Evolutionary conservation across 1,140 invertebrate species (phyloP).

Genomic region (Elysia chlorotica): DNA sequence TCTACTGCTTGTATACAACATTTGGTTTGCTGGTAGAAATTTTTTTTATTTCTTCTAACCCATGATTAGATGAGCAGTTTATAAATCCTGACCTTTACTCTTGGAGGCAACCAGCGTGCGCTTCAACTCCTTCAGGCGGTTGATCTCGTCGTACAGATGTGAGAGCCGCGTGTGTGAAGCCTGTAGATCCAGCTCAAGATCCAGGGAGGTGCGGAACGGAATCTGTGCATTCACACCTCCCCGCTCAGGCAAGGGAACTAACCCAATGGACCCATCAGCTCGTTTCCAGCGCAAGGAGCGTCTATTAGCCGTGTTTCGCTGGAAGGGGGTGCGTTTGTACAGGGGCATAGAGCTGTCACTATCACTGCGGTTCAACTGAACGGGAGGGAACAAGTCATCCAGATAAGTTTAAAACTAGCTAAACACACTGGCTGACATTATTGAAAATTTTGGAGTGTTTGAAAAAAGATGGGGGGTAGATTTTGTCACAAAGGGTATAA

Average conservation of each 20-base stretch:
- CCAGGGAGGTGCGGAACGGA: constrained; percentile 80
- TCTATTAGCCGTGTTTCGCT: constrained; percentile 85
- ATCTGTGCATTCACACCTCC: too few species aligned
- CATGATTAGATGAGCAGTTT: too few species aligned
- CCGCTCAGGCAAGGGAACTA: constrained; percentile 15
- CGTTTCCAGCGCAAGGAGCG: constrained; percentile 78
- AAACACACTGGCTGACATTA: too few species aligned
- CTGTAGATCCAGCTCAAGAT: constrained; percentile 88
- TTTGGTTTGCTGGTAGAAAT: too few species aligned
- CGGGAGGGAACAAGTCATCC: constrained; percentile 9
- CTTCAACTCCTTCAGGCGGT: constrained; percentile 80
- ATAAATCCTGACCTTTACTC: constrained; percentile 40
- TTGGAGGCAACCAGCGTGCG: constrained; percentile 57
- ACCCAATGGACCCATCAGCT: constrained; percentile 17
- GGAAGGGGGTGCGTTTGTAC: constrained; percentile 83
- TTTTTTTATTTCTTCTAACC: too few species aligned
- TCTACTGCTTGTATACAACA: too few species aligned
- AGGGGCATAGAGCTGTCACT: constrained; percentile 95
- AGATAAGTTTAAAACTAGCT: too few species aligned
- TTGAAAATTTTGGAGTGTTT: too few species aligned
- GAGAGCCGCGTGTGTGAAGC: constrained; percentile 82
- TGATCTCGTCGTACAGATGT: constrained; percentile 82
- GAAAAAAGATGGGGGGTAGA: too few species aligned
- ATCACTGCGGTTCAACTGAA: constrained; percentile 89
- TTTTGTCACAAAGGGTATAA: too few species aligned